These are phyloP conservation scores for Zoanthus sociatus DNA, from an alignment of 92 coral and sea anemone genomes.

Conservation along the genomic window DNA sequence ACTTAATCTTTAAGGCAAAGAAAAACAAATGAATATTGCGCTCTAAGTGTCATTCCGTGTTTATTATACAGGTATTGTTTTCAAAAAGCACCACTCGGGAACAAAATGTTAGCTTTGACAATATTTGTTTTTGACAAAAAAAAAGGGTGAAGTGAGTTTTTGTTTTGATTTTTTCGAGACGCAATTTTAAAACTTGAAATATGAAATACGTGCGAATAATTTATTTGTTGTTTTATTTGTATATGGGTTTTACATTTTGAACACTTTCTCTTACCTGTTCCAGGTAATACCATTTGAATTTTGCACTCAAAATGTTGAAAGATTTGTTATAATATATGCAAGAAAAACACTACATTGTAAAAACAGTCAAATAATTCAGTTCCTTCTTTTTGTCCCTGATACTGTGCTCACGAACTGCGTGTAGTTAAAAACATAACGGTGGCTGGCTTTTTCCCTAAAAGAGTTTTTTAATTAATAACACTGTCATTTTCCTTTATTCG, in stretches of 20 bases:
- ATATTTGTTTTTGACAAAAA: not conserved
- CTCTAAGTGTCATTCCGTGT: not conserved
- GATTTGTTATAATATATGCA: too few relatives aligned
- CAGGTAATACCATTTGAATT: too few relatives aligned
- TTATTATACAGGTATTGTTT: not conserved
- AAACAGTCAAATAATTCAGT: not conserved
- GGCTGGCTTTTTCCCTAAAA: not conserved
- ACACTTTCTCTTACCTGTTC: too few relatives aligned
- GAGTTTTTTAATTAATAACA: not conserved
- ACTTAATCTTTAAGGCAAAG: conserved; percentile 2
- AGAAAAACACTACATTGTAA: too few relatives aligned
- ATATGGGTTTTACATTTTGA: too few relatives aligned
- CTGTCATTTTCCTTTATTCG: not conserved
- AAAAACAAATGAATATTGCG: not conserved
- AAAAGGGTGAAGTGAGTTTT: not conserved
- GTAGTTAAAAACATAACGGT: not conserved
- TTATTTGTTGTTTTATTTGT: too few relatives aligned
- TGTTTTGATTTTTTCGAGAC: not conserved
- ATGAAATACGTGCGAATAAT: not conserved
- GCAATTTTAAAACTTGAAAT: not conserved
- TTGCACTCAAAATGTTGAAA: too few relatives aligned
- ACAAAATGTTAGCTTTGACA: not conserved
- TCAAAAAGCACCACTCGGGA: conserved; percentile 20
- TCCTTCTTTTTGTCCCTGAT: too few relatives aligned
- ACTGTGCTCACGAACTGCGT: not conserved